Evolutionary conservation across 2,113 vertebrate species (phyloP).

Genomic region (Stictonetta naevosa): DNA sequence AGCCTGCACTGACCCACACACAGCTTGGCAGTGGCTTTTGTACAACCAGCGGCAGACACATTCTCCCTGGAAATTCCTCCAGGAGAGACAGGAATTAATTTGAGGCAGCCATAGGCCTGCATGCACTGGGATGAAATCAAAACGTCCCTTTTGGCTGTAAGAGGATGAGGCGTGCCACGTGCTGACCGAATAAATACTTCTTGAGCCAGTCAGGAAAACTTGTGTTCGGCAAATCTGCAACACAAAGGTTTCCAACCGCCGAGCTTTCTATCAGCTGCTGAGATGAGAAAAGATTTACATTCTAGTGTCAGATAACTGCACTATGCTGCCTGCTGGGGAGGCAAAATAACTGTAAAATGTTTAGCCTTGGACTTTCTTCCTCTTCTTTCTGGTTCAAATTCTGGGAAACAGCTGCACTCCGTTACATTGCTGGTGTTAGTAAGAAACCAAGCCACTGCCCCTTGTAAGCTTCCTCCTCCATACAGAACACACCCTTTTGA

Average conservation of each 20-base stretch:
- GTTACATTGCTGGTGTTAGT: neutral
- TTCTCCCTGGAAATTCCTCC: neutral
- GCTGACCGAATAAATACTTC: neutral
- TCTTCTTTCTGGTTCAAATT: neutral
- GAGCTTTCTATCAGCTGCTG: rapidly evolving
- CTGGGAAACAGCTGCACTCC: neutral
- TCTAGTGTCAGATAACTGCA: neutral
- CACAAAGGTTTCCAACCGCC: rapidly evolving
- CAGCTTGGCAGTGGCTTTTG: neutral
- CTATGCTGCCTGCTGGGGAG: neutral
- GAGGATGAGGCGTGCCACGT: neutral
- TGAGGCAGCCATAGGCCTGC: neutral
- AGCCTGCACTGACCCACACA: neutral
- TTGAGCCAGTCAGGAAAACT: neutral
- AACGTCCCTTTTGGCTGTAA: neutral
- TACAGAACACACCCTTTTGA: neutral
- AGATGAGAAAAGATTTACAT: neutral
- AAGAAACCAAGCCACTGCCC: neutral
- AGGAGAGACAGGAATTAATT: neutral
- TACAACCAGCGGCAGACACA: neutral
- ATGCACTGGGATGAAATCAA: neutral
- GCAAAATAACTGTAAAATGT: neutral
- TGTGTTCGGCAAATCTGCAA: neutral
- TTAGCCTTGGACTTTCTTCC: neutral
- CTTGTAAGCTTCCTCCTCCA: neutral